Evolutionary conservation across 2,113 vertebrate species (phyloP).

Genomic region (Epinephelus fuscoguttatus): DNA sequence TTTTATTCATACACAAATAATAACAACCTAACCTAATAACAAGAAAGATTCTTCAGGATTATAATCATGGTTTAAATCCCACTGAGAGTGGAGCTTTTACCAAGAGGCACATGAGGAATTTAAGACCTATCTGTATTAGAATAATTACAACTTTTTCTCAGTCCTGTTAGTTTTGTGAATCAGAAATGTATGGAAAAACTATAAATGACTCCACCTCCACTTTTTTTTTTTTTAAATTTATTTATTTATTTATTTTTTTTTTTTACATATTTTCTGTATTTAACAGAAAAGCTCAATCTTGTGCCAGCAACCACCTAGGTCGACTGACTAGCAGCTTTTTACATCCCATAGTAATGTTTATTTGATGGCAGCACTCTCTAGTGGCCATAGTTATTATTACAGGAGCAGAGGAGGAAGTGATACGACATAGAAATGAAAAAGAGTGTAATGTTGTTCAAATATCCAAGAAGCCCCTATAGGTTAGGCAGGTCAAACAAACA

Average conservation of each 20-base stretch:
- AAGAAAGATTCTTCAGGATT: constrained; percentile 23
- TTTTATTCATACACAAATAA: constrained; percentile 43
- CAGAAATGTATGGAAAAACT: constrained; percentile 4
- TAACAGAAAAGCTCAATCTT: not conserved
- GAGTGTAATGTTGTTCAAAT: too few relatives aligned
- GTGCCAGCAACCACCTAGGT: not conserved
- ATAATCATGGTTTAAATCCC: constrained; percentile 39
- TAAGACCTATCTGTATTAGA: not conserved
- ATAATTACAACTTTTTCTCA: not conserved
- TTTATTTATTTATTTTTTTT: too few relatives aligned
- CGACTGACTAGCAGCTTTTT: too few relatives aligned
- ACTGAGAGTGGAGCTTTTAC: constrained; percentile 16
- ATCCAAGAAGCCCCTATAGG: too few relatives aligned
- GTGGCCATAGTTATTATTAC: too few relatives aligned
- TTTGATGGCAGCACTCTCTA: too few relatives aligned
- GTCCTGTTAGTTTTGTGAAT: constrained; percentile 5
- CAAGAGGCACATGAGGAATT: constrained; percentile 11
- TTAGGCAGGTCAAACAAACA: too few relatives aligned
- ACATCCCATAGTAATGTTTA: too few relatives aligned
- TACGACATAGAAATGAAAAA: too few relatives aligned
- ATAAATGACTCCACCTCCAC: not conserved
- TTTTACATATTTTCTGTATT: not conserved
- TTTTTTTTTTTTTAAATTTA: too few relatives aligned
- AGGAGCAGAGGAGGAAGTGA: too few relatives aligned
- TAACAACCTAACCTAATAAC: constrained; percentile 52